Percentiles rank a stretch among this genome's conserved stretches.
Conservation (phyloP, 1,140 invertebrate genomes). For the Whitmania pigra region DNA sequence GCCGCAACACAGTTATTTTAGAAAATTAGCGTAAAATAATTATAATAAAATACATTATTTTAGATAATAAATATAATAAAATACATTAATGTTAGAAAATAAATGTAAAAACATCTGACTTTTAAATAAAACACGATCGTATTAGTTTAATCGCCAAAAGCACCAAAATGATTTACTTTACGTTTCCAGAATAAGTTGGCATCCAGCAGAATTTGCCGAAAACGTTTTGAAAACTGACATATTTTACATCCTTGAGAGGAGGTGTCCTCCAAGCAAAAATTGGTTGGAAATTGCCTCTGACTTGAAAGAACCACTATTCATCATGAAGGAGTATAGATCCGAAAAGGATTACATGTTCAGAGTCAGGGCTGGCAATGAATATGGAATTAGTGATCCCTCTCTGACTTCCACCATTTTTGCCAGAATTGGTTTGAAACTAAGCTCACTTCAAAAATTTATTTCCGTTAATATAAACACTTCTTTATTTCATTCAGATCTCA, state of each 20-base stretch:
- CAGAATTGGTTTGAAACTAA: slow-evolving; percentile 11
- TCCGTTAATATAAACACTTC: not conserved
- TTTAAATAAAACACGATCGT: not conserved
- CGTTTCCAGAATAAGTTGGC: slow-evolving; percentile 59
- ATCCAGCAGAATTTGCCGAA: slow-evolving; percentile 55
- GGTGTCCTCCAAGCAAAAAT: slow-evolving; percentile 29
- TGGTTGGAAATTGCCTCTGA: slow-evolving; percentile 33
- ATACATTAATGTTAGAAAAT: too few relatives aligned
- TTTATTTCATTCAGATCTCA: not conserved
- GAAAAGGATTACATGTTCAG: slow-evolving; percentile 77
- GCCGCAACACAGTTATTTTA: too few relatives aligned
- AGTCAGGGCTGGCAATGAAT: slow-evolving; percentile 89
- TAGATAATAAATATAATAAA: too few relatives aligned
- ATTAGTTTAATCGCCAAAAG: not conserved
- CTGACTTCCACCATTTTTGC: slow-evolving; percentile 45
- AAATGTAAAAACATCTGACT: too few relatives aligned
- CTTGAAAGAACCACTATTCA: slow-evolving; percentile 32
- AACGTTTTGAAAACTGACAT: slow-evolving; percentile 36
- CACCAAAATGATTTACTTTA: not conserved
- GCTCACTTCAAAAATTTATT: not conserved
- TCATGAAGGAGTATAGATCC: slow-evolving; percentile 32
- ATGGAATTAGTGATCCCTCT: slow-evolving; percentile 82
- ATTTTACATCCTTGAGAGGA: slow-evolving; percentile 29
- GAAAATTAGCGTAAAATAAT: too few relatives aligned
- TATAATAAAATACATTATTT: too few relatives aligned